Conservation (phyloP, 2,888 invertebrate genomes). For the Gnatocerus cornutus region DNA sequence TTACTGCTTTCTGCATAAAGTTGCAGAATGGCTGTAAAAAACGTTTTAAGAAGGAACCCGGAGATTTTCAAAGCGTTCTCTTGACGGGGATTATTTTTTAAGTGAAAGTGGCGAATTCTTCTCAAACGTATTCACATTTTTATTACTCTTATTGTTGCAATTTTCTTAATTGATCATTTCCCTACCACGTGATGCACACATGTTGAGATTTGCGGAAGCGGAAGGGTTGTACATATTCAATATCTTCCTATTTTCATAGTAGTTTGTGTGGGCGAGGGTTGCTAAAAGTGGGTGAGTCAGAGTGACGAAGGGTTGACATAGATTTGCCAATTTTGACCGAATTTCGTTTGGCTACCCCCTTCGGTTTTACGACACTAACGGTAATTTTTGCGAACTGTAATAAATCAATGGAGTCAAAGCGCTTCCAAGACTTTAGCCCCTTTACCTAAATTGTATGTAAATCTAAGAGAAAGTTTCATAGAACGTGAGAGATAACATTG, state of each 20-base stretch:
- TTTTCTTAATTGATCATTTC: constrained; percentile 6
- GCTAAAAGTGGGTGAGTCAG: constrained; percentile 63
- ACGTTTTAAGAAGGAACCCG: neutral
- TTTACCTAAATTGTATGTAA: constrained; percentile 45
- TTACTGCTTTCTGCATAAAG: neutral
- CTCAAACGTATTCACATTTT: no score
- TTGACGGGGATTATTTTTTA: no score
- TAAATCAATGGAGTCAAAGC: constrained; percentile 33
- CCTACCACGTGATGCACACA: constrained; percentile 35
- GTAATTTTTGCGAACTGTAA: constrained; percentile 35
- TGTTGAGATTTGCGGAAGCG: constrained; percentile 68
- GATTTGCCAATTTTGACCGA: constrained; percentile 61
- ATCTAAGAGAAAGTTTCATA: neutral
- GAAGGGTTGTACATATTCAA: constrained; percentile 63
- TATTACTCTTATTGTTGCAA: neutral
- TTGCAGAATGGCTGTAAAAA: constrained; percentile 2
- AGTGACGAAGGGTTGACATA: constrained; percentile 63
- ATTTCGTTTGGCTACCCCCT: constrained; percentile 41
- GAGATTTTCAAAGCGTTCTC: no score
- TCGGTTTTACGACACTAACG: constrained; percentile 43
- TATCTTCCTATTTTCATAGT: constrained; percentile 62
- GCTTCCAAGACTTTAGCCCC: constrained; percentile 10
- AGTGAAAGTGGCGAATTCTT: no score
- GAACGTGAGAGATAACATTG: no score
- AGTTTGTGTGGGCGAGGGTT: constrained; percentile 56